A percentile compares a stretch with the other conserved stretches of the same genome.
Conservation (phyloP, 2,888 invertebrate species). For the Agrotis puta region DNA sequence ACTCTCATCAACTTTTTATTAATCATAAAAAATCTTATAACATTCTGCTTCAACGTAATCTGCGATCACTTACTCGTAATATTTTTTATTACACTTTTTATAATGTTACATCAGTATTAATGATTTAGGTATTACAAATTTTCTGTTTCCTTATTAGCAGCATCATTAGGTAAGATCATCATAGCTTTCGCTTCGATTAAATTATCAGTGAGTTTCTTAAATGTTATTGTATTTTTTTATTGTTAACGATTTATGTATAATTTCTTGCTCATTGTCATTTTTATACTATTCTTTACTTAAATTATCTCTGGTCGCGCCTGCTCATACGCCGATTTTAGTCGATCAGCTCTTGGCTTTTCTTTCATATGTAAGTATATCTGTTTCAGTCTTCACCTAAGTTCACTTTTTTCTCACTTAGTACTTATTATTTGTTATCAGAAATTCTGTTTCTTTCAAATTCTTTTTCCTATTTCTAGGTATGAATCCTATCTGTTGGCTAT, state of each 20-base stretch:
- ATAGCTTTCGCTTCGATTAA: slow-evolving; percentile 60
- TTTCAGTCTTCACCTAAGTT: background rate
- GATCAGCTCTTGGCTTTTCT: too few species aligned
- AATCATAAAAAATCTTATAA: slow-evolving; percentile 42
- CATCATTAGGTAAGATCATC: slow-evolving; percentile 58
- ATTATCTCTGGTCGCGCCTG: too few species aligned
- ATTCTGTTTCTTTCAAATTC: too few species aligned
- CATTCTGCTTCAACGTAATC: slow-evolving; percentile 27
- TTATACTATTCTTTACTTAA: too few species aligned
- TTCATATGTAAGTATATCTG: too few species aligned
- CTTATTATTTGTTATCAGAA: too few species aligned
- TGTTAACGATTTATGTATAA: background rate
- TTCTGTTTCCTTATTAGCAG: slow-evolving; percentile 59
- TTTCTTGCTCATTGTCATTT: background rate
- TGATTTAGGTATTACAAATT: slow-evolving; percentile 53
- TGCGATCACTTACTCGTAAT: slow-evolving; percentile 31
- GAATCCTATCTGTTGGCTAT: background rate
- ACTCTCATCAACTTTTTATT: slow-evolving; percentile 42
- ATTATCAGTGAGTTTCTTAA: slow-evolving; percentile 27
- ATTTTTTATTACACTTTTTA: slow-evolving; percentile 40
- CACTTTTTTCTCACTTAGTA: too few species aligned
- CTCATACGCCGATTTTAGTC: background rate
- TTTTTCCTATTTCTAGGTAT: too few species aligned
- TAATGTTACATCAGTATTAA: slow-evolving; percentile 59
- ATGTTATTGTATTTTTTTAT: slow-evolving; percentile 10